phyloP scores from a whole-genome alignment of 2,888 invertebrate species.

The Synanthedon tipuliformis region DNA sequence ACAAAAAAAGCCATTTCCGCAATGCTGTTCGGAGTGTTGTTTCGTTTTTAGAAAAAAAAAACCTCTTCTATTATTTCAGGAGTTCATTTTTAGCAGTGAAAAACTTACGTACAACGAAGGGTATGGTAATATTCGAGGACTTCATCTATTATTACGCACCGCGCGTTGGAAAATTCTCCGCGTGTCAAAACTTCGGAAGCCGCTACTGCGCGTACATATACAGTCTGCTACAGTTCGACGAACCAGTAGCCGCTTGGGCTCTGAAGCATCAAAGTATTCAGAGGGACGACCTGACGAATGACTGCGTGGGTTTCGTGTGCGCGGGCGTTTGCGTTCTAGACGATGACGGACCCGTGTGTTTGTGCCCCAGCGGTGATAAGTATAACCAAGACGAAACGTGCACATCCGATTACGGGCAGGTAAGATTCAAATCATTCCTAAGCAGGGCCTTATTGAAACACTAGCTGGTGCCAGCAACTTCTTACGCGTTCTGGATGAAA shows the following conservation, averaged over 20 bases:
- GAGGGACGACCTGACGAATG: conserved; percentile 37
- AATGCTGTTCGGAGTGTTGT: too few relatives aligned
- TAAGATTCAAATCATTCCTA: conserved; percentile 11
- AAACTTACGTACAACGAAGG: conserved; percentile 13
- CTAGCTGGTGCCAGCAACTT: too few relatives aligned
- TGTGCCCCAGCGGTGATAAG: conserved; percentile 63
- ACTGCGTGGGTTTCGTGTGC: conserved; percentile 63
- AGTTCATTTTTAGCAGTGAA: too few relatives aligned
- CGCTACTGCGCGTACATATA: conserved; percentile 37
- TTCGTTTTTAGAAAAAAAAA: too few relatives aligned
- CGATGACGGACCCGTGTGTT: conserved; percentile 45
- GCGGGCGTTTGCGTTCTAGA: conserved; percentile 72
- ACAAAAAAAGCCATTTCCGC: too few relatives aligned
- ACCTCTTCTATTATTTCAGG: too few relatives aligned
- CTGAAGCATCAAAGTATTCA: conserved; percentile 39
- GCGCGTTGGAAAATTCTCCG: conserved; percentile 65
- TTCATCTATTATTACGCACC: conserved; percentile 77
- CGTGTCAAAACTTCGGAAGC: conserved; percentile 71
- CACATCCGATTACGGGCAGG: conserved; percentile 16
- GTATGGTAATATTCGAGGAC: conserved; percentile 80
- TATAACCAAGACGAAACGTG: conserved; percentile 18
- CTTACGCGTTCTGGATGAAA: too few relatives aligned
- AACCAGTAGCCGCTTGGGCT: conserved; percentile 33
- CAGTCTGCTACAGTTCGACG: conserved; percentile 2
- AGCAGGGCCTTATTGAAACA: too few relatives aligned